Evolutionary conservation across 2,888 invertebrate genomes (phyloP).

Genomic region (Drosophila subquinaria): DNA sequence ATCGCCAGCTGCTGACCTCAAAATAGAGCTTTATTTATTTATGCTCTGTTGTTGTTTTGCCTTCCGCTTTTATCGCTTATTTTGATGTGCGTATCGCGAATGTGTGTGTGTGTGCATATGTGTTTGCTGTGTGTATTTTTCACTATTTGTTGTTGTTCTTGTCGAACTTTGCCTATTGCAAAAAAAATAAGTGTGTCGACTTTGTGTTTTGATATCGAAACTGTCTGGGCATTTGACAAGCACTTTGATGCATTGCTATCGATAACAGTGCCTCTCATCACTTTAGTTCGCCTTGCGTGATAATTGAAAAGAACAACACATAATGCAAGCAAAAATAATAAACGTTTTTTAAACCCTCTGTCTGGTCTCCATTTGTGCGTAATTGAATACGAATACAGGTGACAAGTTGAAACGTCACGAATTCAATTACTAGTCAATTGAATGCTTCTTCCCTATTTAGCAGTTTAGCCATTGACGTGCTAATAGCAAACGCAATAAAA

Average conservation of each 20-base stretch:
- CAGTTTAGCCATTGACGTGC: constrained; percentile 22
- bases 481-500: constrained; percentile 42
- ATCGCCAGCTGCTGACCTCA: constrained; percentile 56
- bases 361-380: constrained; percentile 4
- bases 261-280: constrained; percentile 48
- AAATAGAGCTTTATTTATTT: constrained; percentile 56
- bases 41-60: constrained; percentile 35
- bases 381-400: constrained; percentile 21
- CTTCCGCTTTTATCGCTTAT: constrained; percentile 31
- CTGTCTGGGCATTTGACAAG: constrained; percentile 49
- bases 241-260: constrained; percentile 56
- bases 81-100: constrained; percentile 27
- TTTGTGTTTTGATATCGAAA: constrained; percentile 41
- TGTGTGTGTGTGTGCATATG: neutral
- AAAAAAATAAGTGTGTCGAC: constrained; percentile 9
- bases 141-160: constrained; percentile 13
- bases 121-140: constrained; percentile 3
- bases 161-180: constrained; percentile 10
- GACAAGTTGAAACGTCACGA: constrained; percentile 40
- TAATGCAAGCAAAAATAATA: constrained; percentile 5
- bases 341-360: constrained; percentile 19
- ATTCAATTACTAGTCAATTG: constrained; percentile 49
- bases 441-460: constrained; percentile 18
- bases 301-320: constrained; percentile 15
- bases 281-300: constrained; percentile 44